A percentile compares a stretch with the other conserved stretches of the same genome.
Conservation (phyloP, 2,797 vertebrate species). For the Chrosomus eos region DNA sequence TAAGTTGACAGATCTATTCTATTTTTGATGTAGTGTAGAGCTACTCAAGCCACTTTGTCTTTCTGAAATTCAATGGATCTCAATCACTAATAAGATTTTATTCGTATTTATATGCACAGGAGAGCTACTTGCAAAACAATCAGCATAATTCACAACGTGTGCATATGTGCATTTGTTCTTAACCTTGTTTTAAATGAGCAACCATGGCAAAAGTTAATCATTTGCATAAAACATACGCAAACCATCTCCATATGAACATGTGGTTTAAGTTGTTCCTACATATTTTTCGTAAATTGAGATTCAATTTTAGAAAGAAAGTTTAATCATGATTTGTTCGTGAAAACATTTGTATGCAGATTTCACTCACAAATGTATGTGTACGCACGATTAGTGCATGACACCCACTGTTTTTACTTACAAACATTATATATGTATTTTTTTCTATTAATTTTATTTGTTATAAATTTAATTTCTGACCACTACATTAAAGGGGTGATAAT, state of each 20-base stretch:
- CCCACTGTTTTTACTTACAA: neutral
- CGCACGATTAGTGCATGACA: too few species aligned
- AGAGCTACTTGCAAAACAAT: neutral
- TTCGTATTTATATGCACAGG: neutral
- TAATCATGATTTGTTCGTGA: too few species aligned
- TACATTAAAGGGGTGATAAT: neutral
- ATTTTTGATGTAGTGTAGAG: neutral
- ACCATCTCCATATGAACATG: too few species aligned
- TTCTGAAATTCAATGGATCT: neutral
- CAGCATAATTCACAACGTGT: neutral
- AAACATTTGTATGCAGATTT: neutral
- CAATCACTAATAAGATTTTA: neutral
- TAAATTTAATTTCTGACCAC: neutral
- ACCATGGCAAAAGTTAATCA: neutral
- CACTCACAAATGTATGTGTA: neutral
- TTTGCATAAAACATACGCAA: too few species aligned
- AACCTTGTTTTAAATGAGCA: neutral
- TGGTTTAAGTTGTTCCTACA: neutral
- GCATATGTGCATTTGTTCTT: neutral
- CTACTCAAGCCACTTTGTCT: neutral
- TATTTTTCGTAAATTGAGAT: neutral
- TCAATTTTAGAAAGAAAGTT: neutral
- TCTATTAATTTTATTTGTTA: neutral
- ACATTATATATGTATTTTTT: neutral
- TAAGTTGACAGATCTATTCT: too few species aligned